A percentile compares a stretch with the other conserved stretches of the same genome.
Evolutionary conservation across 2,113 vertebrate genomes (phyloP).

Genomic region (Oryzias celebensis): DNA sequence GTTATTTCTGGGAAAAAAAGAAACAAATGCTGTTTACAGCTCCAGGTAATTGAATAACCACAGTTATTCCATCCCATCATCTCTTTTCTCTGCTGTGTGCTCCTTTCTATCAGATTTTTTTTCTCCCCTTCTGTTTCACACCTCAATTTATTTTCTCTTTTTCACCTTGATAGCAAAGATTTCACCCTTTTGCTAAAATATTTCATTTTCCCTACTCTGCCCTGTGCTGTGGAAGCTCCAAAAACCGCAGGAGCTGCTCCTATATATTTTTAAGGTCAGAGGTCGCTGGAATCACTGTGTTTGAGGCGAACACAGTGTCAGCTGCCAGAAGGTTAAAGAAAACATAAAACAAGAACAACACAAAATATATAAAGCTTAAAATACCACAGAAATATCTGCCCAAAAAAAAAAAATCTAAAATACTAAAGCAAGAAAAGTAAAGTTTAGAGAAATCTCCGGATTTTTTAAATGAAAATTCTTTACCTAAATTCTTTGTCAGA

Average conservation of each 20-base stretch:
- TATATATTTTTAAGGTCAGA: slow-evolving; percentile 18
- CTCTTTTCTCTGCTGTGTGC: background rate
- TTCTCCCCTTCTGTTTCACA: background rate
- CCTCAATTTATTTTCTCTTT: background rate
- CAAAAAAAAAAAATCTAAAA: too few relatives aligned
- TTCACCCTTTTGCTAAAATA: background rate
- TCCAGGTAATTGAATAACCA: slow-evolving; percentile 13
- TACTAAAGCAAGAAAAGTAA: too few relatives aligned
- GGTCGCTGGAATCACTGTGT: slow-evolving; percentile 7
- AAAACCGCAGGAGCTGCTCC: background rate
- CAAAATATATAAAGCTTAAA: too few relatives aligned
- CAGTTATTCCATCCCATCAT: background rate
- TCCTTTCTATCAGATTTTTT: background rate
- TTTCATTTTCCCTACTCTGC: background rate
- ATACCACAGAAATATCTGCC: too few relatives aligned
- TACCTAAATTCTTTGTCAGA: too few relatives aligned
- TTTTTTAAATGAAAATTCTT: too few relatives aligned
- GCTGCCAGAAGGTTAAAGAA: too few relatives aligned
- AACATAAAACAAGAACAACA: too few relatives aligned
- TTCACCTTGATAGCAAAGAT: background rate
- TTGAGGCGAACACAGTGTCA: background rate
- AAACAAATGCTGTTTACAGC: background rate
- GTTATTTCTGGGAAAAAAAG: background rate
- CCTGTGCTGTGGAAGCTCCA: background rate
- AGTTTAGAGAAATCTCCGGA: too few relatives aligned